phyloP scores from a whole-genome alignment of 2,888 invertebrate species.

The Acholoe squamosa region DNA sequence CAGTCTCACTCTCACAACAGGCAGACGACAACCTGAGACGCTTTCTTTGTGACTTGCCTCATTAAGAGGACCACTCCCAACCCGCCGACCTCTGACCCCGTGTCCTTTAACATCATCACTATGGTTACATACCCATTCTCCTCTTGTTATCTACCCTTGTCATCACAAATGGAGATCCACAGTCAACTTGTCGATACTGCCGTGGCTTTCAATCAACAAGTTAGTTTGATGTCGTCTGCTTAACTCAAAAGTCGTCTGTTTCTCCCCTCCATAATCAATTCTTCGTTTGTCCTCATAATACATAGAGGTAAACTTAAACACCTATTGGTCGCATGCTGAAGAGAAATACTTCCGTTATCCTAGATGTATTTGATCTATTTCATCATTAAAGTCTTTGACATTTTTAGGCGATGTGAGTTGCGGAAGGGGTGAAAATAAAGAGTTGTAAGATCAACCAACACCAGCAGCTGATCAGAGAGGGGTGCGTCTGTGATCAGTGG shows the following conservation, averaged over 20 bases:
- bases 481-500: neutral
- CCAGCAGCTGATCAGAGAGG: neutral
- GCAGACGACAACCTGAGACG: neutral
- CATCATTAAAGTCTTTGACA: too few relatives aligned
- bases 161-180: neutral
- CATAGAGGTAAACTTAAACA: too few relatives aligned
- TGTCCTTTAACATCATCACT: neutral
- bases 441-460: too few relatives aligned
- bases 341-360: too few relatives aligned
- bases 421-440: too few relatives aligned
- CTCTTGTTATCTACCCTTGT: neutral
- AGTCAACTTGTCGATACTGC: neutral
- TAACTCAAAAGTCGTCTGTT: neutral
- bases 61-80: conserved; percentile 10
- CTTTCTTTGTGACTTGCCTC: neutral
- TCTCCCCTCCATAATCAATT: neutral
- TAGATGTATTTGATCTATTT: too few relatives aligned
- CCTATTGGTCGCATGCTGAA: too few relatives aligned
- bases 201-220: conserved; percentile 19
- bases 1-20: neutral
- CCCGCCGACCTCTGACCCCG: neutral
- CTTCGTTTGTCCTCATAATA: neutral
- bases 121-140: neutral
- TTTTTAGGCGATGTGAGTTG: too few relatives aligned
- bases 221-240: neutral